phyloP scores from a whole-genome alignment of 2,888 invertebrate species.

The Ramazzottius varieornatus region DNA sequence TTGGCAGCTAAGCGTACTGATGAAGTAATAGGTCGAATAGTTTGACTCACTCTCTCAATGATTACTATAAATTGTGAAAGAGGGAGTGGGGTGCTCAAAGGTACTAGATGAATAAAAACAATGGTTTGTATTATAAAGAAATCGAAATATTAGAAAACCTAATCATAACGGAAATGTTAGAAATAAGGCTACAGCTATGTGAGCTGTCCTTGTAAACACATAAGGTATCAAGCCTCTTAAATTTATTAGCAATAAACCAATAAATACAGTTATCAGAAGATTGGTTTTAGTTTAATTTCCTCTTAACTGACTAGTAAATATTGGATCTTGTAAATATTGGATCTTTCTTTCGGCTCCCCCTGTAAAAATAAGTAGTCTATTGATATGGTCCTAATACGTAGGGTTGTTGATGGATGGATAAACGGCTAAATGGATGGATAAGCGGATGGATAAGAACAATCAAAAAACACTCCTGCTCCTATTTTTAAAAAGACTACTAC shows the following conservation, averaged over 20 bases:
- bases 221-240: background rate
- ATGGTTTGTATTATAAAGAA: background rate
- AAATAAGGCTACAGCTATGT: background rate
- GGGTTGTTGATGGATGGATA: too few relatives aligned
- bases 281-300: background rate
- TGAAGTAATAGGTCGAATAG: slow-evolving; percentile 12
- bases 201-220: background rate
- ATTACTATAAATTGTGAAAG: background rate
- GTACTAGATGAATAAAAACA: background rate
- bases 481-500: too few relatives aligned
- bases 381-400: background rate
- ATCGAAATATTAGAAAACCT: background rate
- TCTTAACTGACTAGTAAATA: background rate
- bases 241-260: background rate
- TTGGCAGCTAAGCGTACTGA: slow-evolving; percentile 14
- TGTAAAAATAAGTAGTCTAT: background rate
- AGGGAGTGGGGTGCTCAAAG: background rate
- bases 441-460: too few relatives aligned
- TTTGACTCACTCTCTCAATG: background rate
- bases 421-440: too few relatives aligned
- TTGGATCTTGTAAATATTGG: background rate
- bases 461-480: too few relatives aligned
- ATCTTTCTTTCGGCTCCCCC: background rate
- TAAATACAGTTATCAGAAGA: background rate
- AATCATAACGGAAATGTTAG: background rate